Base-by-base conservation (phyloP, 1,140 invertebrate genomes). In the Eufriesea mexicana region DNA sequence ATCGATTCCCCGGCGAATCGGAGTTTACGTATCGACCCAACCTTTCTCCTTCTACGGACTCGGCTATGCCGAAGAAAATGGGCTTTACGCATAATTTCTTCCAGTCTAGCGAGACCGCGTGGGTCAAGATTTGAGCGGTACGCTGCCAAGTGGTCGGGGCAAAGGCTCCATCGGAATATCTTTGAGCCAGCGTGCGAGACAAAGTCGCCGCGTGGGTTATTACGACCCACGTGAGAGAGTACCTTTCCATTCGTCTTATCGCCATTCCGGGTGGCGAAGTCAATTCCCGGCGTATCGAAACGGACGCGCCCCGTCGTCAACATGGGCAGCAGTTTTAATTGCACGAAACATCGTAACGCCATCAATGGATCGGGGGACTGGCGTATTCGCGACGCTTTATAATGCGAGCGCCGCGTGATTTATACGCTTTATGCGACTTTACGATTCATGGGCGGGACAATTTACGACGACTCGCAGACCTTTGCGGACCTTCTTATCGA, bases 401-500 rank as follows among this genome's bases (percentile, higher is more conserved):
- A 51, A 51, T 25, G 74, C 74, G 61, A 76, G 25, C 28, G 47
- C 10, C 49, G 8, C 47, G 23, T 67, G 62, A 77, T 67, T 77
- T 66, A 66, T 66, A 54, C 75, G 75, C 62, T 45, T 55, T 23
- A 45, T n/a, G 35, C 23, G 16, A 25, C n/a, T 78, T 54, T 66
- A 54, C 75, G 77, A 79, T 71, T 71, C 77, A 70, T n/a, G 54
- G 25, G 42, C 20, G 45, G 66, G 14, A 72, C 20, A 35, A 79
- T 79, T 57, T 72, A 79, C 42, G 45, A 68, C 51, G 25, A n/a
- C 9, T 35, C 66, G 54, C 23, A 14, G 66, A 68, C 57, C 66
- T 79, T 23, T 12, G n/a, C 28, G 25, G 54, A 54, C 47, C 51
- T 61, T n/a, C 70, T 67, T 59, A 77, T 86, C 72, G 84, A 85